Base-by-base conservation (phyloP, 2,888 invertebrate species). In the Macaria notata region DNA sequence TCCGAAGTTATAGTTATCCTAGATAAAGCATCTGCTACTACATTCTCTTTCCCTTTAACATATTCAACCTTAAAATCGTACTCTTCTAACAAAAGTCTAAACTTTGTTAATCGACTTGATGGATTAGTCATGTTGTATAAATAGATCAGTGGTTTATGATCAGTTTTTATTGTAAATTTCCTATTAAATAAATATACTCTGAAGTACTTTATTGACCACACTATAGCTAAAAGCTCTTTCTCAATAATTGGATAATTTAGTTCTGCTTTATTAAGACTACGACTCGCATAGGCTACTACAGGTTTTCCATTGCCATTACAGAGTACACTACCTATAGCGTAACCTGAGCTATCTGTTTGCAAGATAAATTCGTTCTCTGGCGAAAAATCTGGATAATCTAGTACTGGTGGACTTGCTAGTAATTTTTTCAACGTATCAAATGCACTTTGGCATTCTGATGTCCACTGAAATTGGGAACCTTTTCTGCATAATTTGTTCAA, bases 401-500 rank as follows among this genome's bases (percentile, higher is more conserved):
- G 33, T 6, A 62, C 8, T 8, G 58, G 55, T 36, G 59, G 52
- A n/a, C 19, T 39, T 4, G 30, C 44, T 3, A 62, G 29, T 7
- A 4, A 1, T 7, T 50, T 1, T 50, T 60, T 60, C 38, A 63
- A 51, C 4, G 3, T 48, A 33, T 54, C 42, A 48, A 63, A 60
- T n/a, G 57, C 6, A 3, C 31, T 47, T 41, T 63, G 29, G 42
- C 62, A 60, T n/a, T 57, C 36, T 3, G 38, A 0, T 9, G 38
- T 9, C 59, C 62, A 62, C 4, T 38, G 30, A 46, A 64, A 64
- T 4, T 3, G 7, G 4, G 29, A 46, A 54, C 51, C 50, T 59
- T 66, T 65, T 42, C 44, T 56, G 42, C 39, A 48, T 48, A 67
- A 58, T 38, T 31, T 47, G 56, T 67, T 65, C 7, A 67, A 47